Evolutionary conservation across 1,140 invertebrate species (phyloP).

Genomic region (Penaeus japonicus): DNA sequence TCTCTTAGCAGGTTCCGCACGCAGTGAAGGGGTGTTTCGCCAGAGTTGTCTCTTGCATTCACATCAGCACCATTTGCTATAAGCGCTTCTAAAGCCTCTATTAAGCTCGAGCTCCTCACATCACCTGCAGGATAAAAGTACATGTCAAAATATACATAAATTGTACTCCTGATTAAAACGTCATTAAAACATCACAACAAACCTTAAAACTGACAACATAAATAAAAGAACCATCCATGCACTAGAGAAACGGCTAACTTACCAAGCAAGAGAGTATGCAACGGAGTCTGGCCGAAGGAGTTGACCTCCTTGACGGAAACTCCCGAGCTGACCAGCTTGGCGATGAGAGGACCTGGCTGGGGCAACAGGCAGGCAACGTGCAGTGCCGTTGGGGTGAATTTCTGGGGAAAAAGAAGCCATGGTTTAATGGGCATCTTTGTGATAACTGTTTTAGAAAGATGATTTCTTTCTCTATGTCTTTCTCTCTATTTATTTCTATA

Average conservation of each 20-base stretch:
- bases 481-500: too few species aligned
- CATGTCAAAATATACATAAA: too few species aligned
- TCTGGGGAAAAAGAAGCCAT: conserved; percentile 23
- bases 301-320: conserved; percentile 53
- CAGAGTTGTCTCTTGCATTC: conserved; percentile 64
- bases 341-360: conserved; percentile 46
- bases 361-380: conserved; percentile 58
- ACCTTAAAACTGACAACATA: background rate
- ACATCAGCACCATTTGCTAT: conserved; percentile 64
- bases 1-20: conserved; percentile 61
- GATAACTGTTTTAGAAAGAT: too few species aligned
- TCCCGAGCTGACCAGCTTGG: conserved; percentile 29
- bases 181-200: too few species aligned
- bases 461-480: too few species aligned
- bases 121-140: conserved; percentile 46
- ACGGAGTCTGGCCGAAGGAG: conserved; percentile 55
- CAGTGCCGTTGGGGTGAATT: conserved; percentile 49
- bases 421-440: too few species aligned
- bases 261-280: conserved; percentile 58
- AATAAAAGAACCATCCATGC: background rate
- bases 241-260: background rate
- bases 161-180: too few species aligned
- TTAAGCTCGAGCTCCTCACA: conserved; percentile 26
- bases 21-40: conserved; percentile 66
- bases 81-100: conserved; percentile 57